phyloP scores from a whole-genome alignment of 2,888 invertebrate species.

The Hemistola chrysoprasaria region DNA sequence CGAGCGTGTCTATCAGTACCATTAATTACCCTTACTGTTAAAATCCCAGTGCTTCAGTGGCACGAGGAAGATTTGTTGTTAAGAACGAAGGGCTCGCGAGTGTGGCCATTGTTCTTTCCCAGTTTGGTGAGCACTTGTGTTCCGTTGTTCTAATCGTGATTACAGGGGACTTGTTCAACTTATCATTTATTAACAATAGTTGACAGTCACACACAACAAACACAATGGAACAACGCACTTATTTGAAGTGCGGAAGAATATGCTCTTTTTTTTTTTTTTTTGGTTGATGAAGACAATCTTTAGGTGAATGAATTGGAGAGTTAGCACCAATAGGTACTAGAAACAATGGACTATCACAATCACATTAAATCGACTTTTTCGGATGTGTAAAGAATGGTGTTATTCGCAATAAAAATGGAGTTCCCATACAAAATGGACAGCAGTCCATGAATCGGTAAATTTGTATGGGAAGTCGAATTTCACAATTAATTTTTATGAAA shows the following conservation, averaged over 20 bases:
- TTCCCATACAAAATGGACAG: no score
- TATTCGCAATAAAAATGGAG: no score
- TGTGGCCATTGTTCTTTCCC: slow-evolving; percentile 69
- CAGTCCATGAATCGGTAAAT: no score
- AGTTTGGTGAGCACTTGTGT: slow-evolving; percentile 74
- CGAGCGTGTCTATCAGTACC: no score
- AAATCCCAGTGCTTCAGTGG: slow-evolving; percentile 6
- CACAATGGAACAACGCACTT: slow-evolving; percentile 19
- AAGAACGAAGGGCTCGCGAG: slow-evolving; percentile 68
- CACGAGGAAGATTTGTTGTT: slow-evolving; percentile 73
- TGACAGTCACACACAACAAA: slow-evolving; percentile 30
- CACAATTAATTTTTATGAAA: no score
- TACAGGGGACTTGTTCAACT: slow-evolving; percentile 44
- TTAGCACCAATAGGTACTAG: no score
- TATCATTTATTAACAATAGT: slow-evolving; percentile 29
- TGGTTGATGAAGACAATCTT: background rate
- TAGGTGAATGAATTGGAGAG: no score
- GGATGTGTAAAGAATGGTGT: no score
- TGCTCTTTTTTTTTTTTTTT: background rate
- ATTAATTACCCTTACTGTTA: slow-evolving; percentile 8
- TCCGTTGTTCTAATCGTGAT: slow-evolving; percentile 73
- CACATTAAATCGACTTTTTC: no score
- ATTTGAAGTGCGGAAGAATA: slow-evolving; percentile 9
- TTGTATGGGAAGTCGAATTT: no score
- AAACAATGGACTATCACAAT: no score